Evolutionary conservation across 2,797 vertebrate genomes (phyloP).

Genomic region (Sphenodon punctatus): DNA sequence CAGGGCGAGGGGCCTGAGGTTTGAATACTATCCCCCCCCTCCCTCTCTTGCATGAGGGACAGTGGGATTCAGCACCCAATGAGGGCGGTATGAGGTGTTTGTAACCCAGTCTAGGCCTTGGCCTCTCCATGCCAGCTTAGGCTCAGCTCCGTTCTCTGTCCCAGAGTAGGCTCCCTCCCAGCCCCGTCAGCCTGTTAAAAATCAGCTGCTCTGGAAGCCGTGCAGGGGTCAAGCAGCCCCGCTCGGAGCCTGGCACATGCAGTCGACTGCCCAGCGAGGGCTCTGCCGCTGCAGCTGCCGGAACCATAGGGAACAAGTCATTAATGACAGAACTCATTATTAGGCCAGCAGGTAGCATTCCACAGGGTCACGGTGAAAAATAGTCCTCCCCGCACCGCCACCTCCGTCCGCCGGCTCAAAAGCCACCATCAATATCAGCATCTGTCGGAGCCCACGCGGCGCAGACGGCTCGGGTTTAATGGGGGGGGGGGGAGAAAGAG

Average conservation of each 20-base stretch:
- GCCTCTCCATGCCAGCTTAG: too few relatives aligned
- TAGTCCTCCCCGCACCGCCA: background rate
- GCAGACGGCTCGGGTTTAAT: background rate
- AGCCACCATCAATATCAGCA: background rate
- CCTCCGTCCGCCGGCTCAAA: background rate
- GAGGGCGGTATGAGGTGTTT: too few relatives aligned
- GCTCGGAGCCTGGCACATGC: conserved; percentile 80
- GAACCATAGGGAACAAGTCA: background rate
- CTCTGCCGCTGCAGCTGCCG: conserved; percentile 79
- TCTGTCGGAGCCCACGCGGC: background rate
- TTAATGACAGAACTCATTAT: conserved; percentile 22
- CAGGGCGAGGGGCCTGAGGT: too few relatives aligned
- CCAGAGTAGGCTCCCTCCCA: conserved; percentile 70
- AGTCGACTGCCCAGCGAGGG: conserved; percentile 81
- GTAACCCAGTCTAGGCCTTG: too few relatives aligned
- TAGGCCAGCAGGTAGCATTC: background rate
- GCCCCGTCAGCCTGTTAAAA: conserved; percentile 31
- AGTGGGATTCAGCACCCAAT: too few relatives aligned
- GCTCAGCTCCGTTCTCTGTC: too few relatives aligned
- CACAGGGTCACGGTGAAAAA: background rate
- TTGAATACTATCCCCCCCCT: too few relatives aligned
- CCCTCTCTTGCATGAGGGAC: too few relatives aligned
- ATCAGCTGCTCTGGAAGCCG: conserved; percentile 81
- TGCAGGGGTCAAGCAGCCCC: conserved; percentile 80
- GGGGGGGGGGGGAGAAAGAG: background rate